Evolutionary conservation across 2,888 invertebrate genomes (phyloP).

Genomic region (Resseliella maxima): DNA sequence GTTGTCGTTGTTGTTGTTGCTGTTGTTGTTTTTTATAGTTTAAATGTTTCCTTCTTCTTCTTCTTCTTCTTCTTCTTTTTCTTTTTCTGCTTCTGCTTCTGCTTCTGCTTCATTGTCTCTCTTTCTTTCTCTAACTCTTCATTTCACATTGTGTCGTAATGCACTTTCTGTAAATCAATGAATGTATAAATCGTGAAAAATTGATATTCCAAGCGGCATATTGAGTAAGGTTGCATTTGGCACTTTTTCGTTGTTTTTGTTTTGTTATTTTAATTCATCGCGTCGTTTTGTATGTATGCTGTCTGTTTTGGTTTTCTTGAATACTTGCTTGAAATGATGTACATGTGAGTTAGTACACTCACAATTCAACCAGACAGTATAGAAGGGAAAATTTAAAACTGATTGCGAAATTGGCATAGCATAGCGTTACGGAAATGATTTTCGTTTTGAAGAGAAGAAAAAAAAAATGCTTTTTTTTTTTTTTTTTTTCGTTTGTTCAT

Average conservation of each 20-base stretch:
- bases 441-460: too few relatives aligned
- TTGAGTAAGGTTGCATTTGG: slow-evolving; percentile 51
- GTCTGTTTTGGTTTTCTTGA: background rate
- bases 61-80: background rate
- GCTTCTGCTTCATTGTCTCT: background rate
- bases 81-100: background rate
- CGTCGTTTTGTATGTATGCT: background rate
- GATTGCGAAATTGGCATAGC: slow-evolving; percentile 50
- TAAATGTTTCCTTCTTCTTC: background rate
- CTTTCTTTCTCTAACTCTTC: background rate
- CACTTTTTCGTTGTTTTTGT: slow-evolving; percentile 33
- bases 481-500: background rate
- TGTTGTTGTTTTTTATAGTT: background rate
- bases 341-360: background rate
- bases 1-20: background rate
- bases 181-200: slow-evolving; percentile 53
- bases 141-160: slow-evolving; percentile 29
- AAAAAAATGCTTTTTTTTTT: background rate
- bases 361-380: background rate
- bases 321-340: background rate
- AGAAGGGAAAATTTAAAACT: slow-evolving; percentile 43
- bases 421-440: slow-evolving; percentile 54
- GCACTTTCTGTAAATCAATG: slow-evolving; percentile 53
- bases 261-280: slow-evolving; percentile 29
- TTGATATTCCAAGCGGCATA: slow-evolving; percentile 53